Percentiles rank a stretch among this genome's conserved stretches.
phyloP scores from a whole-genome alignment of 1,140 invertebrate species.

The Drosophila obscura region DNA sequence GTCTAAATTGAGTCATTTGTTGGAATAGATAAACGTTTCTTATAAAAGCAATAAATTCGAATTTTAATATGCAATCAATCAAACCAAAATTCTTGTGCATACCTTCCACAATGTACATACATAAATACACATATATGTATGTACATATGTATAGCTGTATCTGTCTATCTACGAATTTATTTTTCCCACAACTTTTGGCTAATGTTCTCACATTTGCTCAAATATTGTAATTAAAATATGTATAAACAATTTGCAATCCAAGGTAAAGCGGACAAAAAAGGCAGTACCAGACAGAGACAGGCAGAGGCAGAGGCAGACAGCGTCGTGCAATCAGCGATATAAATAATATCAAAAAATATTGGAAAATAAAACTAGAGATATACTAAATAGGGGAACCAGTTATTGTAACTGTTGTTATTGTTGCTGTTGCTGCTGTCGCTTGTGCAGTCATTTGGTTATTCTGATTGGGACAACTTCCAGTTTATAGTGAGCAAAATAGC shows the following conservation, averaged over 20 bases:
- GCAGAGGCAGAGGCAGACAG: slow-evolving; percentile 5
- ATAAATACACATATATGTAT: no score
- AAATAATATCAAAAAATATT: slow-evolving; percentile 52
- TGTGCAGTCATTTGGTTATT: slow-evolving; percentile 70
- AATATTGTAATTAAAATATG: slow-evolving; percentile 61
- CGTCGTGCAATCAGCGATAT: slow-evolving; percentile 37
- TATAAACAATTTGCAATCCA: slow-evolving; percentile 49
- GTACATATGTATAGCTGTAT: no score
- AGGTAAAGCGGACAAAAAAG: slow-evolving; percentile 61
- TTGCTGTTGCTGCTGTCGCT: slow-evolving; percentile 21
- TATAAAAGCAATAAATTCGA: no score
- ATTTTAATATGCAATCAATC: no score
- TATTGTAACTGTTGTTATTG: slow-evolving; percentile 65
- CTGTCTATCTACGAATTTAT: neutral
- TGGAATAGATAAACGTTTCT: no score
- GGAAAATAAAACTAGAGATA: slow-evolving; percentile 31
- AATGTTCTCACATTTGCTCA: slow-evolving; percentile 45
- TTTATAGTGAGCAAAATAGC: slow-evolving; percentile 60
- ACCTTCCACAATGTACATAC: no score
- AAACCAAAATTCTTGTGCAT: no score
- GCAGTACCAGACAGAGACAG: slow-evolving; percentile 33
- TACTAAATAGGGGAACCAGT: slow-evolving; percentile 72
- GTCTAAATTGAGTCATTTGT: no score
- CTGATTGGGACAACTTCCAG: slow-evolving; percentile 75
- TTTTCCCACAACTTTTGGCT: slow-evolving; percentile 21